Base-by-base conservation (phyloP, 2,888 invertebrate species). In the Drosophila nigricruria region DNA sequence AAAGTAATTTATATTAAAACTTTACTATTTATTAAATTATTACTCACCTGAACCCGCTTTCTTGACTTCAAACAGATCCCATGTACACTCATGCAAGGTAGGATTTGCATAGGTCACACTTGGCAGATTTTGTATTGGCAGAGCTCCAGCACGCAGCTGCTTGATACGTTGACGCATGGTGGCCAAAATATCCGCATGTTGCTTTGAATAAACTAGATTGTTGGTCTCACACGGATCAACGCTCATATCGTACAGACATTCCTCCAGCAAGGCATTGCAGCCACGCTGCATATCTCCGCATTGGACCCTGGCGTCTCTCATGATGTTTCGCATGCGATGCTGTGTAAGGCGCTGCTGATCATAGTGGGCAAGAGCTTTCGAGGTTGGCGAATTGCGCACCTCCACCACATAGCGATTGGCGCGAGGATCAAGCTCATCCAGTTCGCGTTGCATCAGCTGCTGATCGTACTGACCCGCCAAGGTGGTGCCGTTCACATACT, bases 101-200 rank as follows among this genome's bases (percentile, higher is more conserved):
- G 95, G 95, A 91, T 95, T 93, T 1, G 94, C 93, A 2, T 91
- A 91, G 0, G 92, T 91, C 73, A 94, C 94, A 0, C 93, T 92
- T 0, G 93, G 77, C 67, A 94, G 94, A 62, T 92, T 92, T 1
- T 63, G 79, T 0, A 94, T 92, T 0, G 92, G 89, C 18, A 93
- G 59, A 0, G 94, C 93, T 0, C 92, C 93, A 47, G 91, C 79
- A n/a, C 93, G 91, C 64, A 93, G 92, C 18, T 92, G 91, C 10
- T 91, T 67, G 0, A 95, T 79, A 0, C 92, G 91, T 34, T 92
- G 85, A 73, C 94, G 93, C 50, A 95, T 85, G 3, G 75, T 52
- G 2, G 30, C 14, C 27, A 92, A 56, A 0, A 85, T 67, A 1
- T 61, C 59, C 0, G 72, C 69, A 56, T 81, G 78, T 5, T 45